Base-by-base conservation (phyloP, 1,140 invertebrate genomes). In the Leptestheria dahalacensis region DNA sequence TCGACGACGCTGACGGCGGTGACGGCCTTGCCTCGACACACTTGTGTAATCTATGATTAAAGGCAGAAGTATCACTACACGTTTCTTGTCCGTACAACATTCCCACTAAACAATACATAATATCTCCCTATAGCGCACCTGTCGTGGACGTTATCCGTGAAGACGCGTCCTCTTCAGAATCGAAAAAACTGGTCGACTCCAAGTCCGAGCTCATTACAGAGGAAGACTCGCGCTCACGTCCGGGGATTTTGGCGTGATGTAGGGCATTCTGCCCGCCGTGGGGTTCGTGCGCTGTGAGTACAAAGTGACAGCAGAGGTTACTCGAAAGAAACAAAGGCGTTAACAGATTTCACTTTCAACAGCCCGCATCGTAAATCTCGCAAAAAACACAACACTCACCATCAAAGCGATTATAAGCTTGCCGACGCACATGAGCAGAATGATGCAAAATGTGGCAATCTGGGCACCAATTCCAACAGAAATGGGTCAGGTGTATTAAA, bases 131-230 rank as follows among this genome's bases (percentile, higher is more conserved):
- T n/a, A n/a, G n/a, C 15, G 6, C 68, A 15, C 82, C 82, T 33
- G 83, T 85, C 1, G 83, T 84, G 1, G 82, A 81, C 2, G 84
- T 88, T 26, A 88, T 84, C 67, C 78, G 74, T 68, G 81, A 83
- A 59, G 79, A 82, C 41, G 81, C 81, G 68, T 93, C 89, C 63
- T 91, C 90, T 68, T 82, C 80, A 26, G 88, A 91, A 70, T 93
- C 90, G 66, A 93, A 82, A 69, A 96, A 88, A 69, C 89, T 95
- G 9, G 92, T 95, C 1, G 91, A 91, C 71, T 97, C 92, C 65
- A 96, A 73, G 71, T 97, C 92, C 53, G 90, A 94, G 69, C 88
- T 93, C 29, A 95, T 75, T 71, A 96, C 86, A 25, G 91, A 94
- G n/a, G 89, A 90, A 60, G 90, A 88, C 70, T 95, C 91, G 75